Base-by-base conservation (phyloP, 2,113 vertebrate species). In the Takifugu bimaculatus region DNA sequence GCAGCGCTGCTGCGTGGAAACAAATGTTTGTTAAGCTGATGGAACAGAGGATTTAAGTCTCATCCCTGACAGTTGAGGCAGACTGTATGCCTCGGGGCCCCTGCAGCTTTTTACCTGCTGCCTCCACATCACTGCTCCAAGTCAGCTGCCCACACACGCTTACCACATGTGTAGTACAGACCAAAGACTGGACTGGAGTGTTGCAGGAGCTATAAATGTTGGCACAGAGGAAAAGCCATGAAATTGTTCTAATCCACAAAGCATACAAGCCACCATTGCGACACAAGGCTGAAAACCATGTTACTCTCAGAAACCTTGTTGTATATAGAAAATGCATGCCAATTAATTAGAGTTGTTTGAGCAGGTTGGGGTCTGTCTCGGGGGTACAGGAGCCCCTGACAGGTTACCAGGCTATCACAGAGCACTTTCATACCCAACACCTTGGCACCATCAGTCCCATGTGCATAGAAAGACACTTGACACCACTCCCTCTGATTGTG, bases 111-210 rank as follows among this genome's bases (percentile, higher is more conserved):
- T 58, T 75, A 80, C 68, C 65, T 73, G 70, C 76, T 71, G 63
- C 68, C 68, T 74, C 48, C 56, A 69, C 68, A 54, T 63, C 54
- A 1, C 60, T 45, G 60, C 54, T 70, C 60, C 27, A 27, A 72
- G 62, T 55, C 63, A 61, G 48, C 69, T 53, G 52, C 70, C 57
- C 71, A 83, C 73, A 72, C 66, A 60, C 64, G 65, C 66, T 70
- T 50, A 54, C 45, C 48, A 47, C 60, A 70, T 42, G 43, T 56
- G 39, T 39, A 39, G 55, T 62, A 42, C 60, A 69, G 72, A 71
- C 58, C 63, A 39, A 3, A 59, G 45, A 53, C 45, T 12, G 57
- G 62, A 39, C 3, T 49, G 28, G 10, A 28, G 48, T 2, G 11
- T 54, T 44, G 48, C 69, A 39, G 9, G 11, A 39, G 35, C 35